Evolutionary conservation across 2,797 vertebrate species (phyloP).

Genomic region (Chelon labrosus): DNA sequence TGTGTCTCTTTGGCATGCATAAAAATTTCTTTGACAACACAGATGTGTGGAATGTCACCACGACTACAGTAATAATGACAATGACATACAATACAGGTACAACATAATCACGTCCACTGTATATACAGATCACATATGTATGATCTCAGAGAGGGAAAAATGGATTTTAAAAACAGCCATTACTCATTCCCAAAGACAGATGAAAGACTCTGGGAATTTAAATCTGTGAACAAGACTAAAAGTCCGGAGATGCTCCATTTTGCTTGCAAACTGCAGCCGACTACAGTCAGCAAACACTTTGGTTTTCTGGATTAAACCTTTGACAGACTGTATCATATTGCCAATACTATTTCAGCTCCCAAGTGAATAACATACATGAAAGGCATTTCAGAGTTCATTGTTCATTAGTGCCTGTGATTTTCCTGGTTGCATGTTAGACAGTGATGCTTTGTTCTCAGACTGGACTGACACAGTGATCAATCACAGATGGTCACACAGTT

Average conservation of each 20-base stretch:
- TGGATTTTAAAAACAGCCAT: slow-evolving; percentile 29
- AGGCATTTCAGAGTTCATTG: slow-evolving; percentile 35
- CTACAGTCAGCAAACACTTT: slow-evolving; percentile 36
- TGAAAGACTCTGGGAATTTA: slow-evolving; percentile 14
- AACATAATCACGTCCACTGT: slow-evolving; percentile 48
- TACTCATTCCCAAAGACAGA: slow-evolving; percentile 8
- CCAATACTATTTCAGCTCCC: slow-evolving; percentile 1
- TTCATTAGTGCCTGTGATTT: slow-evolving; percentile 31
- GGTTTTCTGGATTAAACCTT: slow-evolving; percentile 24
- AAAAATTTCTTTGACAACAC: slow-evolving; percentile 70
- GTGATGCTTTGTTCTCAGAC: slow-evolving; percentile 43
- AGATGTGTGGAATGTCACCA: slow-evolving; percentile 63
- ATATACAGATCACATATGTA: slow-evolving; percentile 46
- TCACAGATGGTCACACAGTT: slow-evolving; percentile 69
- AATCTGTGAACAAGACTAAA: slow-evolving; percentile 16
- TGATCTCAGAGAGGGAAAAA: slow-evolving; percentile 34
- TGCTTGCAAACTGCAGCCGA: slow-evolving; percentile 28
- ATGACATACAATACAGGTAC: slow-evolving; percentile 62
- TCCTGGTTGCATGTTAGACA: slow-evolving; percentile 41
- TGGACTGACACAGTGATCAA: slow-evolving; percentile 63
- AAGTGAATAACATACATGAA: slow-evolving; percentile 38
- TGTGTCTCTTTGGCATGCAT: slow-evolving; percentile 87
- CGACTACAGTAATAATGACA: slow-evolving; percentile 65
- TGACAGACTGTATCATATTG: slow-evolving; percentile 20
- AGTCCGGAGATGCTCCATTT: slow-evolving; percentile 19